A percentile compares a stretch with the other conserved stretches of the same genome.
Evolutionary conservation across 1,140 invertebrate genomes (phyloP).

Genomic region (Orussus abietinus): DNA sequence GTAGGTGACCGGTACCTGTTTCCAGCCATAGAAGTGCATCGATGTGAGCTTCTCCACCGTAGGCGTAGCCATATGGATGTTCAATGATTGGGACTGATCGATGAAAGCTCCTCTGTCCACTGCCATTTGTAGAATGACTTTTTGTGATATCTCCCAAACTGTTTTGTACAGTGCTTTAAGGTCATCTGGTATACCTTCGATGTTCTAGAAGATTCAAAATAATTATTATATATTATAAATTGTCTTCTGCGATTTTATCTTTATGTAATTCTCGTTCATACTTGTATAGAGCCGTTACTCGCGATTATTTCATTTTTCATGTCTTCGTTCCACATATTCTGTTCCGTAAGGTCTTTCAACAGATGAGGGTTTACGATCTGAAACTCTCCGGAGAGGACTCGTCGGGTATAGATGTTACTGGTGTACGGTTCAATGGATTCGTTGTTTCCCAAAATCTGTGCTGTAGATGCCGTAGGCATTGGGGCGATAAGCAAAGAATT

Average conservation of each 20-base stretch:
- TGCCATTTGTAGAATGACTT: constrained; percentile 93
- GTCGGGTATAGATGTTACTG: constrained; percentile 91
- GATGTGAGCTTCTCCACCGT: constrained; percentile 92
- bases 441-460: constrained; percentile 98
- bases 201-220: constrained; percentile 58
- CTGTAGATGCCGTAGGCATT: constrained; percentile 99
- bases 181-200: constrained; percentile 83
- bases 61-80: constrained; percentile 93
- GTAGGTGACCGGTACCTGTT: too few relatives aligned
- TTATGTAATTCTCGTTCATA: constrained; percentile 24
- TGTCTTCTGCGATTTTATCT: constrained; percentile 3
- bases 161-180: constrained; percentile 94
- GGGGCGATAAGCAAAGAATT: constrained; percentile 95
- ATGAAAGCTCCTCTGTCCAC: constrained; percentile 97
- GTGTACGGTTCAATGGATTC: constrained; percentile 98
- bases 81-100: constrained; percentile 97
- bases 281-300: constrained; percentile 87
- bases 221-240: constrained; percentile 6
- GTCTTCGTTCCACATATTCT: constrained; percentile 90
- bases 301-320: constrained; percentile 95
- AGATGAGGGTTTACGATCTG: constrained; percentile 97
- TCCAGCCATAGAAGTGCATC: constrained; percentile 99
- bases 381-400: constrained; percentile 88
- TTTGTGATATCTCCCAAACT: constrained; percentile 98
- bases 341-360: constrained; percentile 87